Conservation (phyloP, 1,140 invertebrate species). For the Drosophila subobscura region DNA sequence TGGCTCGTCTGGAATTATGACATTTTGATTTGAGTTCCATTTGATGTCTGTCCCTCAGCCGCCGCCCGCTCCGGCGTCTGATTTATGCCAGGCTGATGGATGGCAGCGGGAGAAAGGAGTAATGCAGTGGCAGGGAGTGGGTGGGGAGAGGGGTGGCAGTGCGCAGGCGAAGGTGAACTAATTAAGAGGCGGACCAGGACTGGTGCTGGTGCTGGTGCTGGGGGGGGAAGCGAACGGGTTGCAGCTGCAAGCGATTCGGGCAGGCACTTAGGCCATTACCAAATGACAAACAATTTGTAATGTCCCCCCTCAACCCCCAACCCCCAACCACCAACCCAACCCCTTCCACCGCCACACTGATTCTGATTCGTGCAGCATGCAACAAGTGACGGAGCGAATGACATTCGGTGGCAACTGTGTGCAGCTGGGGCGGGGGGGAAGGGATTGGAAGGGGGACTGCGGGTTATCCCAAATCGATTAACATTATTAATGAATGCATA, state of each 20-base stretch:
- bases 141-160: not conserved
- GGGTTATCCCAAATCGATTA: constrained; percentile 63
- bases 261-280: constrained; percentile 39
- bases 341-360: not conserved
- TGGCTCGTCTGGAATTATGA: constrained; percentile 66
- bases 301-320: not conserved
- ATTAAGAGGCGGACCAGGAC: constrained; percentile 37
- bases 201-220: no score
- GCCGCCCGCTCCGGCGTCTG: constrained; percentile 39
- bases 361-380: not conserved
- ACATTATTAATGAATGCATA: constrained; percentile 79
- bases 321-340: not conserved
- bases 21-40: constrained; percentile 78
- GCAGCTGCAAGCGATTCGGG: constrained; percentile 24
- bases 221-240: constrained; percentile 8
- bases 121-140: no score
- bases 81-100: constrained; percentile 45
- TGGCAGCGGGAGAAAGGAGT: not conserved
- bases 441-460: constrained; percentile 20
- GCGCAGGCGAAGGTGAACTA: constrained; percentile 39
- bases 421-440: not conserved
- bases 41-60: constrained; percentile 77
- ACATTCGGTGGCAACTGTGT: constrained; percentile 44
- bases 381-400: constrained; percentile 22
- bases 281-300: constrained; percentile 37